Base-by-base conservation (phyloP, 2,888 invertebrate genomes). In the Malthinus flaveolus region DNA sequence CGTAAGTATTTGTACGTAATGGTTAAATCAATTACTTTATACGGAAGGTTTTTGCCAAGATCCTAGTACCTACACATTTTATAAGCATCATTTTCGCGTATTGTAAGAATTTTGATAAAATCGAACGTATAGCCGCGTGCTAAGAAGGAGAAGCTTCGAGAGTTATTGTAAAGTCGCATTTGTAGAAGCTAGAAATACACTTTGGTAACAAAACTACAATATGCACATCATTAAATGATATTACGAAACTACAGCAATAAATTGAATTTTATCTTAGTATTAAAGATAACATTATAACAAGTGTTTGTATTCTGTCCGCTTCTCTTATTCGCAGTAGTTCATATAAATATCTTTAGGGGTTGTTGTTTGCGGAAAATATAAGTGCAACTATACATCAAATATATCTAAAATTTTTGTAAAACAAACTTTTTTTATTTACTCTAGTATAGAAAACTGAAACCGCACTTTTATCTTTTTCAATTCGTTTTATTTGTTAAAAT, bases 251-350 rank as follows among this genome's bases (percentile, higher is more conserved):
- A 42, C 23, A 23, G 23, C 39, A 42, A 42, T 42, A 42, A 42
- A 42, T 42, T 42, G 39, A 42, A 42, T 42, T 23, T 42, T 42
- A 42, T 42, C 39, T 42, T 42, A 1, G 6, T 13, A n/a, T n/a
- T n/a, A 42, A 42, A 42, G 39, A 42, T 42, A 42, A 42, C 23
- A 42, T 42, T 42, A 15, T 39, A 15, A 13, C 15, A 42, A 15
- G 39, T 42, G 39, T 42, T 42, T 23, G 39, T 42, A 42, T 42
- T 42, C 39, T 23, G 39, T 42, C 39, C 39, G 39, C 39, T 42
- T 42, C 23, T 42, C 15, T 23, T 15, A 42, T 42, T 42, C 15
- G 39, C 12, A 42, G 39, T 23, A 23, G 23, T 42, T 42, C 39
- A 42, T 42, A 42, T 42, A 42, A 42, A 42, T 42, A 11, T 15